Conservation (phyloP, 2,113 vertebrate genomes). For the Amphiprion percula region DNA sequence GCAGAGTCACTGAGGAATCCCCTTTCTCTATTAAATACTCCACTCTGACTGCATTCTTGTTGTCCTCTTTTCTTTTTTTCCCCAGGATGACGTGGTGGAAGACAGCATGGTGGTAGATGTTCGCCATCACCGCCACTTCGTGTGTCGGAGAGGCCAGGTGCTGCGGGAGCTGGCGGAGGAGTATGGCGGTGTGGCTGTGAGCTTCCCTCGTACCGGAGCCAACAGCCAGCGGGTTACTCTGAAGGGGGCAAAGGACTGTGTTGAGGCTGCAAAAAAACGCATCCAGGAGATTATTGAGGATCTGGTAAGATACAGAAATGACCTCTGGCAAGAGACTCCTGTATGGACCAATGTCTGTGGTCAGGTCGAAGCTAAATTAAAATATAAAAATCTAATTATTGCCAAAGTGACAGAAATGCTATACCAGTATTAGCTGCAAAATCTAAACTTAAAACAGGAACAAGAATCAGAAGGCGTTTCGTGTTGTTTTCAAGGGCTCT, state of each 20-base stretch:
- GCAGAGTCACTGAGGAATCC: too few relatives aligned
- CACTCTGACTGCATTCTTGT: background rate
- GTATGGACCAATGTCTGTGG: background rate
- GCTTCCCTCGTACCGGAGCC: slow-evolving; percentile 85
- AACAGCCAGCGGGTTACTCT: slow-evolving; percentile 84
- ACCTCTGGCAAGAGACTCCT: background rate
- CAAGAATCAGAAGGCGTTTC: too few relatives aligned
- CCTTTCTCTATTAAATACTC: background rate
- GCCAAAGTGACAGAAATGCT: background rate
- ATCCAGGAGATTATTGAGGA: slow-evolving; percentile 87
- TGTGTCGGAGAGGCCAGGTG: slow-evolving; percentile 85
- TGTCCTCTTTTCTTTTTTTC: background rate
- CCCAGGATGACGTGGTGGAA: slow-evolving; percentile 86
- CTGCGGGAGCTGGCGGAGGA: slow-evolving; percentile 86
- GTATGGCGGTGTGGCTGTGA: slow-evolving; percentile 87
- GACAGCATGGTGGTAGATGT: slow-evolving; percentile 85
- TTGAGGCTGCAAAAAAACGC: slow-evolving; percentile 85
- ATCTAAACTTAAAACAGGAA: background rate
- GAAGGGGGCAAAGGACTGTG: slow-evolving; percentile 87
- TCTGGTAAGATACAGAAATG: slow-evolving; percentile 73
- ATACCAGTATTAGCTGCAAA: background rate
- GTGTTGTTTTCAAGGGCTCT: background rate
- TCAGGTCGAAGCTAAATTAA: slow-evolving; percentile 9
- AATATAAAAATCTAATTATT: background rate
- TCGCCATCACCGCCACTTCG: slow-evolving; percentile 87